Base-by-base conservation (phyloP, 1,140 invertebrate genomes). In the Maniola jurtina region DNA sequence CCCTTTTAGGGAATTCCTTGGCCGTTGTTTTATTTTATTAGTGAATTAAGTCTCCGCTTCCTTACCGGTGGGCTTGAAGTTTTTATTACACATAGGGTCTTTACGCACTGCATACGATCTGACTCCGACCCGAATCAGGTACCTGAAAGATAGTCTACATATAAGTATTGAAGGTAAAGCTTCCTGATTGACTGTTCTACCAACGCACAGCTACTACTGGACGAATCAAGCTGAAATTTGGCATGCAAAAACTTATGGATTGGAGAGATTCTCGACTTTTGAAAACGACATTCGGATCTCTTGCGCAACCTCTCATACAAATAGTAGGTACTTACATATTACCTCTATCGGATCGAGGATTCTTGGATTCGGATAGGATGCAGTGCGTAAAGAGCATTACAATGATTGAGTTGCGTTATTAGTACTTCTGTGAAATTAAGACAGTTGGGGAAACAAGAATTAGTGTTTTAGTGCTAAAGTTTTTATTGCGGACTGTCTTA, bases 1-100 rank as follows among this genome's bases (percentile, higher is more conserved):
- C 75, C 77, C 80, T 75, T 79, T 78, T 72, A 72, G 70, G 70
- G 66, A 58, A 73, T 75, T 72, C 62, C 62, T 71, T 67, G 64
- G 64, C 61, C 61, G 68, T 52, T 62, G 68, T 73, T 72, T 77
- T 73, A 68, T 76, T 79, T 77, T 73, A 72, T 73, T 61, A 61
- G 58, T 57, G 58, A 69, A 69, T 64, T 61, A 69, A 69, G 57
- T 38, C 34, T 56, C 48, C 65, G 42, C 50, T 68, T 60, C 38
- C 33, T 63, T 45, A 56, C 58, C 15, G 56, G 57, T 34, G 13
- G 6, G 64, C 34, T 45, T 52, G 61, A 54, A 64, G 50, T 55
- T 69, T 69, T 64, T 69, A 69, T 61, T 61, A 33, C 62, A 69
- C 57, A 50, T 69, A 40, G 52, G 8, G 40, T 34, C 25, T 16